phyloP scores from a whole-genome alignment of 2,888 invertebrate genomes.

The Acrocera orbiculus region DNA sequence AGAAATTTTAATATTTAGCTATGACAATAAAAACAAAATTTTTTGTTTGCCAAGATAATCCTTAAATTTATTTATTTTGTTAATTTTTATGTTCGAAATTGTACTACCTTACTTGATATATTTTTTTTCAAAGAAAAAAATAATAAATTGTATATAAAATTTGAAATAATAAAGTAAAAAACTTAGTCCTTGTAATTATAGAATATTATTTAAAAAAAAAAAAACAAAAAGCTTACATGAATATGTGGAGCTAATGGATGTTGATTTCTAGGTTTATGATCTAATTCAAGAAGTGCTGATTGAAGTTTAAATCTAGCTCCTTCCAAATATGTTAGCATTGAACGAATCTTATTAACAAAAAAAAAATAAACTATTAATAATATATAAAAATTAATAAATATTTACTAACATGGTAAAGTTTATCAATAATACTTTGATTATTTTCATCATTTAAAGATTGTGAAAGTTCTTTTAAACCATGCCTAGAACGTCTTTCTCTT shows the following conservation, averaged over 20 bases:
- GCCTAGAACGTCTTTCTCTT: constrained; percentile 72
- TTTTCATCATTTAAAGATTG: constrained; percentile 80
- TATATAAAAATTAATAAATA: not conserved
- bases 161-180: not conserved
- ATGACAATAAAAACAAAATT: too few relatives aligned
- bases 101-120: too few relatives aligned
- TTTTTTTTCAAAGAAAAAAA: too few relatives aligned
- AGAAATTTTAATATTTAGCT: too few relatives aligned
- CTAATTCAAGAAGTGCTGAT: constrained; percentile 62
- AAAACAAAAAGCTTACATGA: constrained; percentile 30
- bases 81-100: too few relatives aligned
- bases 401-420: constrained; percentile 62
- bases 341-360: constrained; percentile 52
- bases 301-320: constrained; percentile 79
- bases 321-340: constrained; percentile 82
- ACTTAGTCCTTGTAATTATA: not conserved
- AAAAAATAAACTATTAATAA: not conserved
- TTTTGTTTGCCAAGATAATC: too few relatives aligned
- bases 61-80: too few relatives aligned
- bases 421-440: constrained; percentile 79
- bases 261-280: constrained; percentile 54
- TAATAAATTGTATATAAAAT: too few relatives aligned
- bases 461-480: constrained; percentile 75
- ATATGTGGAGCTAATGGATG: constrained; percentile 77
- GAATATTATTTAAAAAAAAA: not conserved